These are phyloP conservation scores for Aplysina aerophoba DNA, from an alignment of 37 sponge, comb jelly and placozoan species.

Conservation along the genomic window DNA sequence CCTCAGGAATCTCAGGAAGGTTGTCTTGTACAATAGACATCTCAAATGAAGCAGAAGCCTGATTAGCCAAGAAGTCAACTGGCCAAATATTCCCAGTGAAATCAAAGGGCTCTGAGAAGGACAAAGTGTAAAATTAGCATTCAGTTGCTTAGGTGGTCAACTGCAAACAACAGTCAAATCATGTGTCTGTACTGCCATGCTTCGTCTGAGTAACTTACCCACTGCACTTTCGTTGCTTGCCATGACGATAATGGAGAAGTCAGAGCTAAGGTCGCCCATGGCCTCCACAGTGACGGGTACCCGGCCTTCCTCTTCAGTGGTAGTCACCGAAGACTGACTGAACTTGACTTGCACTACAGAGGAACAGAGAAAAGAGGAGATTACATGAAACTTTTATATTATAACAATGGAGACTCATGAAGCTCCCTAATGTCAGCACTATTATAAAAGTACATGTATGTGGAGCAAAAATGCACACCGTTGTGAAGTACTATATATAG, in stretches of 20 bases:
- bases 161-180: not conserved
- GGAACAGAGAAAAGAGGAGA: not conserved
- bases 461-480: too few relatives aligned
- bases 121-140: not conserved
- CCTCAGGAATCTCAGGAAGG: not conserved
- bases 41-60: not conserved
- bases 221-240: slow-evolving; percentile 3
- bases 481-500: too few relatives aligned
- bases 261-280: slow-evolving; percentile 7
- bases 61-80: not conserved
- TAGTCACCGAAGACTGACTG: not conserved
- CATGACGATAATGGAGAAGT: slow-evolving; percentile 29
- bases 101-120: not conserved
- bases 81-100: slow-evolving; percentile 24
- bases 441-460: too few relatives aligned
- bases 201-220: too few relatives aligned
- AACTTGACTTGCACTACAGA: slow-evolving; percentile 6
- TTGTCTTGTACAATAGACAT: not conserved
- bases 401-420: too few relatives aligned
- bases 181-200: too few relatives aligned
- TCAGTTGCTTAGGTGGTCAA: not conserved
- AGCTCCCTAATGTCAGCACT: too few relatives aligned
- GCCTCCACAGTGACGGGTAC: not conserved
- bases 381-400: too few relatives aligned
- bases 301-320: not conserved